Evolutionary conservation across 2,113 vertebrate genomes (phyloP), one percentile per base, ranked within the genome.

Genomic region (Tachysurus fulvidraco): DNA sequence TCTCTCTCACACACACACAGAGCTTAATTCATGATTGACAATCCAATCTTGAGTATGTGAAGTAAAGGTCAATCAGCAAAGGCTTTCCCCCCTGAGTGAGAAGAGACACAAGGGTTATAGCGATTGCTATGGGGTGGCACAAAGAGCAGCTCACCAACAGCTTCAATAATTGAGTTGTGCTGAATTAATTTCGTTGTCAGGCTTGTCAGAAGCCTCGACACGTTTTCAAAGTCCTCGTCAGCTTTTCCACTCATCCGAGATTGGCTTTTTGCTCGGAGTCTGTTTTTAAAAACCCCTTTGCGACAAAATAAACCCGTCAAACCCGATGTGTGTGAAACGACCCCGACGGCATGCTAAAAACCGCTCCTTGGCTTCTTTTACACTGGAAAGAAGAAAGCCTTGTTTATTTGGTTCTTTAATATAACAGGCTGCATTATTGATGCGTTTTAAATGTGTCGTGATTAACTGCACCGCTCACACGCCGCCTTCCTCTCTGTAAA

Each of bases 361-460:
- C 46, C 21, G 64, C 46, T 69, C 46, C 60, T 67, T 65, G 55
- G 71, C 36, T n/a, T 76, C 83, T 50, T 8, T 13, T 55, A 62
- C 28, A n/a, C 71, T 17, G 76, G 91, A 93, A 91, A 88, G 2
- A 36, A 36, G 86, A 90, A 86, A 90, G 91, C 12, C 69, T 83
- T 89, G 92, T 88, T 92, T 93, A 93, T 93, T 91, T 89, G 64
- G 65, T 84, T 25, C 89, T 90, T 87, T 89, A 89, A 90, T 89
- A 93, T 93, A 93, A 93, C 92, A 92, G 64, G 60, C 83, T 91
- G 88, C 90, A 93, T 93, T 94, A 95, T 94, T 94, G 93, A 95
- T 93, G 92, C 91, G 89, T 94, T 62, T 93, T 93, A 92, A 91
- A 87, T 90, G 88, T 41, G 86, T 44, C 55, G 87, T 93, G 87